Base-by-base conservation (phyloP, 92 coral and sea anemone species). In the Siderastrea radians region DNA sequence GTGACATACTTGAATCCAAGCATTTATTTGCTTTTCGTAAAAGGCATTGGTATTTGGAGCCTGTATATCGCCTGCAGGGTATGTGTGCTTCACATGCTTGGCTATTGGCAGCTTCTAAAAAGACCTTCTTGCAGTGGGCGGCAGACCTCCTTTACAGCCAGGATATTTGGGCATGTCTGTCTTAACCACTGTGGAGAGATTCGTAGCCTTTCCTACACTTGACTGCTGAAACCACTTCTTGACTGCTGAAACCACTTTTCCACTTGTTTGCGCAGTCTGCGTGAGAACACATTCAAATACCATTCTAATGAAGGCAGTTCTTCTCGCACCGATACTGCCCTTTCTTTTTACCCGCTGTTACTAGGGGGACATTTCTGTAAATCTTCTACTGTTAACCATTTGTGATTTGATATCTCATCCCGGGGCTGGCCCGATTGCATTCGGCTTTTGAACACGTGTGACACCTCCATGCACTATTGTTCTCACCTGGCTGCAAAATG, bases 71-170 rank as follows among this genome's bases (percentile, higher is more conserved):
- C 86, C 12, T 68, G 13, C 17, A 47, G 75, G 58, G 71, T 88
- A 88, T 54, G 67, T 81, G 57, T 59, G 91, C 67, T 88, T 88
- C 60, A 75, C 75, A 50, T 83, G 50, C 64, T 74, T 87, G 6
- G 62, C 92, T 52, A 89, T 74, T n/a, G 68, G 69, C 14, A 89
- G 79, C 68, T 89, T 89, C 46, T 64, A 71, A 55, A 53, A 8
- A 46, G 84, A 49, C 17, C 92, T 73, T 81, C 88, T 71, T 49
- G 86, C 76, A 51, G 73, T 89, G 5, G 67, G 49, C 1, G 88
- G 84, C 5, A 46, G 74, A 38, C 92, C 88, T 6, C 92, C 92
- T 71, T 88, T 88, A 45, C 88, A 6, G 60, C 92, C 92, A 0
- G 88, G 84, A 49, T 89, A 10, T 70, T 79, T 72, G 7, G 86